A percentile compares a stretch with the other conserved stretches of the same genome.
Conservation (phyloP, 2,888 invertebrate species). For the Dicycla oo region DNA sequence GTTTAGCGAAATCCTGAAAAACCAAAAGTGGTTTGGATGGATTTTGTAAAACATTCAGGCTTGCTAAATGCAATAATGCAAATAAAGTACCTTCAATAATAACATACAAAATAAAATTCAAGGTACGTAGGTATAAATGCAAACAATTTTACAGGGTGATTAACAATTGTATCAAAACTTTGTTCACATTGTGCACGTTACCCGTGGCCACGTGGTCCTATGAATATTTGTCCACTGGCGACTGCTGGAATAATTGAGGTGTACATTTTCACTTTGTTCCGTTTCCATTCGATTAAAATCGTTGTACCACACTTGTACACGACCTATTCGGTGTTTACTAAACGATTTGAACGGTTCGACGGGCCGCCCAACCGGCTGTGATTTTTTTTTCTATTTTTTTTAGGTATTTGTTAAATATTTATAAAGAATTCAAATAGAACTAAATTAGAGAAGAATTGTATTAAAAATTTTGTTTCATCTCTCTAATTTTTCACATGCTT, state of each 20-base stretch:
- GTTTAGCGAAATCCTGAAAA: not conserved
- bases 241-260: slow-evolving; percentile 89
- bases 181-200: slow-evolving; percentile 72
- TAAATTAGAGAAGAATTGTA: slow-evolving; percentile 20
- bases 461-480: not conserved
- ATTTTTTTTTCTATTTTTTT: slow-evolving; percentile 76
- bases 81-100: not conserved
- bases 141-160: slow-evolving; percentile 68
- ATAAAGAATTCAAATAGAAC: slow-evolving; percentile 32
- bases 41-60: not conserved
- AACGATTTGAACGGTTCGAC: slow-evolving; percentile 89
- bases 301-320: slow-evolving; percentile 89
- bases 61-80: not conserved
- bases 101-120: slow-evolving; percentile 10
- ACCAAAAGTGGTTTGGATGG: not conserved
- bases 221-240: slow-evolving; percentile 87
- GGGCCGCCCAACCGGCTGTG: slow-evolving; percentile 82
- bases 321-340: slow-evolving; percentile 89
- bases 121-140: slow-evolving; percentile 1
- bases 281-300: slow-evolving; percentile 90
- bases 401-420: slow-evolving; percentile 60
- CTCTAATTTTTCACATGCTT: not conserved
- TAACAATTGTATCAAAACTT: slow-evolving; percentile 62
- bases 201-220: slow-evolving; percentile 79
- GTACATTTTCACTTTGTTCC: slow-evolving; percentile 91